These are phyloP conservation scores for Electrophaes corylata DNA, from an alignment of 2,888 invertebrate species.

Conservation along the genomic window DNA sequence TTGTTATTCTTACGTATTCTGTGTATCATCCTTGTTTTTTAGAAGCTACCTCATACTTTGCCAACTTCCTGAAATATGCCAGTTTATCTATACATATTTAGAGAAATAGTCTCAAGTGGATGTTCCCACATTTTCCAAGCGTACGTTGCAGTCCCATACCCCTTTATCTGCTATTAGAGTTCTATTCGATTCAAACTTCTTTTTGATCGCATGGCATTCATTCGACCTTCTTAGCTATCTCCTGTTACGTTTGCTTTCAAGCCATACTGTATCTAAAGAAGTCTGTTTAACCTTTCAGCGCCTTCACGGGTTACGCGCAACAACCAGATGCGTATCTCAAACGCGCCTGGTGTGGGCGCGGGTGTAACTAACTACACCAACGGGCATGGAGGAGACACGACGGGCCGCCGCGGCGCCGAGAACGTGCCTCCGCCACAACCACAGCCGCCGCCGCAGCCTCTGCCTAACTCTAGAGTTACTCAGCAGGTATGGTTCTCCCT, in stretches of 20 bases:
- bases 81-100: not conserved
- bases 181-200: slow-evolving; percentile 3
- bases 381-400: slow-evolving; percentile 85
- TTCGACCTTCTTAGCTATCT: not conserved
- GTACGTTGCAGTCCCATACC: slow-evolving; percentile 8
- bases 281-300: slow-evolving; percentile 53
- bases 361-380: slow-evolving; percentile 68
- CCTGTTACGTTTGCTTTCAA: not conserved
- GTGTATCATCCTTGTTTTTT: slow-evolving; percentile 8
- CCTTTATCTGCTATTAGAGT: slow-evolving; percentile 7
- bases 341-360: slow-evolving; percentile 76
- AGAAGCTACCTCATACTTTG: slow-evolving; percentile 21
- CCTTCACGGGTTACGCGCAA: slow-evolving; percentile 78
- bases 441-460: slow-evolving; percentile 62
- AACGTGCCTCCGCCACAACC: slow-evolving; percentile 85
- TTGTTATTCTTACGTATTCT: slow-evolving; percentile 25
- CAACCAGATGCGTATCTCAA: slow-evolving; percentile 82
- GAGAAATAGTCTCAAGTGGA: not conserved
- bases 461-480: slow-evolving; percentile 67
- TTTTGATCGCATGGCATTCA: slow-evolving; percentile 11
- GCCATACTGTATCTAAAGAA: not conserved
- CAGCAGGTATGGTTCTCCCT: slow-evolving; percentile 60
- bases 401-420: slow-evolving; percentile 84
- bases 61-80: not conserved
- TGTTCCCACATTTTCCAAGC: not conserved